phyloP scores from a whole-genome alignment of 2,888 invertebrate genomes.

The Lysandra bellargus region DNA sequence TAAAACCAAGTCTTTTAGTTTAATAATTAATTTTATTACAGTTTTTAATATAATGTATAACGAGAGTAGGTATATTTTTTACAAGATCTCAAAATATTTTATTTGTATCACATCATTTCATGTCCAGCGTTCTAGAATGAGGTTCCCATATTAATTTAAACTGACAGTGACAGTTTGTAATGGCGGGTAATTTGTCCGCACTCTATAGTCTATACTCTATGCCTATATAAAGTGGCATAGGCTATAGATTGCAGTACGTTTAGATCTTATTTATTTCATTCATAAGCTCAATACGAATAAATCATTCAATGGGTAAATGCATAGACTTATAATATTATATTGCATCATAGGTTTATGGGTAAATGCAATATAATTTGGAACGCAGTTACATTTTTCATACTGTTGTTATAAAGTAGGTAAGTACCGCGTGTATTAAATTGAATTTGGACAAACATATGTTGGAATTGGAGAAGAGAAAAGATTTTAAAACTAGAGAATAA shows the following conservation, averaged over 20 bases:
- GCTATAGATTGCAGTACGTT: background rate
- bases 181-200: conserved; percentile 62
- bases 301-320: too few relatives aligned
- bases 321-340: too few relatives aligned
- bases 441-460: too few relatives aligned
- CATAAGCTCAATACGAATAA: background rate
- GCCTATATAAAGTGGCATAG: conserved; percentile 24
- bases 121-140: conserved; percentile 57
- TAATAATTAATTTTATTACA: too few relatives aligned
- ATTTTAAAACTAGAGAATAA: too few relatives aligned
- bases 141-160: conserved; percentile 76
- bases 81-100: conserved; percentile 37
- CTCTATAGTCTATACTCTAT: conserved; percentile 35
- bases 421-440: too few relatives aligned
- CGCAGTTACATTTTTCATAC: background rate
- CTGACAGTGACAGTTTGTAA: conserved; percentile 69
- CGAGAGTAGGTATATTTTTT: background rate
- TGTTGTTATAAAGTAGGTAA: too few relatives aligned
- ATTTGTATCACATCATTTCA: conserved; percentile 49
- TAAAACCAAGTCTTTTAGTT: too few relatives aligned
- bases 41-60: too few relatives aligned
- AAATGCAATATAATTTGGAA: background rate
- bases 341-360: too few relatives aligned
- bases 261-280: background rate
- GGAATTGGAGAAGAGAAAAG: too few relatives aligned